Base-by-base conservation (phyloP, 2,888 invertebrate species). In the Mechanitis messenoides region DNA sequence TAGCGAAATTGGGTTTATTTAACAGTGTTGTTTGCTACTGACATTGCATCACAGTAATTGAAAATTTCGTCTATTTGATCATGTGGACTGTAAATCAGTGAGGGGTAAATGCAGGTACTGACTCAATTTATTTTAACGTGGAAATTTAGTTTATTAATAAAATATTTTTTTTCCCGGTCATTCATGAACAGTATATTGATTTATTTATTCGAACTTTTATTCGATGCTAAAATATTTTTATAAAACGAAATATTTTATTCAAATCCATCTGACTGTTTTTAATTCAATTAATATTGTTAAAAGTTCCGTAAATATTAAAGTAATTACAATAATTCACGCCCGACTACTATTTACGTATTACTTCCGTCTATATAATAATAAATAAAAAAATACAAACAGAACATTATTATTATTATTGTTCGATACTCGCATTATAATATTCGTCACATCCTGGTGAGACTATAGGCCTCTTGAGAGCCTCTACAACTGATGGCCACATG, bases 381-480 rank as follows among this genome's bases (percentile, higher is more conserved):
- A n/a, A n/a, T n/a, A n/a, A n/a, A n/a, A n/a, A n/a, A n/a, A n/a
- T n/a, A 35, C 35, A 35, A 35, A 35, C 3, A 35, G 6, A 35
- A 35, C 6, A 47, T 47, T n/a, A n/a, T 20, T 20, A 50, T 31
- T 31, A 28, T 47, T n/a, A n/a, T 20, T 20, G 31, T 31, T 31
- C 6, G 31, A 28, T 58, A 79, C 83, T 78, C 72, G 87, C 88
- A 50, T 81, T 69, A 61, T 72, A 83, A 33, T 80, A 76, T 63
- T 87, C 88, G 61, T 89, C 85, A 57, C 86, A 86, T 35, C 83
- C 65, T 1, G 86, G 81, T 2, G 84, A 69, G 6, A 88, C 46
- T 2, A 85, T 71, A 1, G 87, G 86, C 11, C 72, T 79, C 20
- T 72, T 73, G 35, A 87, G 71, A 0, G 84, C 86, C 58, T 83